Conservation (phyloP, 2,113 vertebrate genomes). For the Pseudopodoces humilis region DNA sequence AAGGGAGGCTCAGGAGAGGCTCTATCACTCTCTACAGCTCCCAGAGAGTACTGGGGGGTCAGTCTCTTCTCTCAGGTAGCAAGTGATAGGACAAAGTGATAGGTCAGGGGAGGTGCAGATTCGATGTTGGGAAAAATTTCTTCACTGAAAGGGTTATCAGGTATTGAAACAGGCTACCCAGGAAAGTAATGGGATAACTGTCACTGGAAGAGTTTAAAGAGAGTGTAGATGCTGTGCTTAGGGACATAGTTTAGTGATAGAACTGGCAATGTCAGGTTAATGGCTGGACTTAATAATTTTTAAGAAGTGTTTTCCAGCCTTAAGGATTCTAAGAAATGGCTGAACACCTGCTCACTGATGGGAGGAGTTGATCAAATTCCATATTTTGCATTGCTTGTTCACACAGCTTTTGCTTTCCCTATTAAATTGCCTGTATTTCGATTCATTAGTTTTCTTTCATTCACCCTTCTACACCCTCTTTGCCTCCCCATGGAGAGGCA, state of each 20-base stretch:
- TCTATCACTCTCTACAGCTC: neutral
- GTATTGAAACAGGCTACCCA: neutral
- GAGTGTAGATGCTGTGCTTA: neutral
- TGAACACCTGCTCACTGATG: neutral
- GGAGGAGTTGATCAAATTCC: neutral
- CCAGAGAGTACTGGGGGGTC: neutral
- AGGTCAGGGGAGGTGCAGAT: neutral
- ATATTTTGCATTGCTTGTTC: neutral
- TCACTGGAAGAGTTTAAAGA: neutral
- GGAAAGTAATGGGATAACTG: neutral
- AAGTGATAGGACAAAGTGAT: neutral
- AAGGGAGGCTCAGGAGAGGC: neutral
- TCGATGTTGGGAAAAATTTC: neutral
- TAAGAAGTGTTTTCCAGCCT: neutral
- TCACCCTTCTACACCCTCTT: neutral
- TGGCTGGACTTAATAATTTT: neutral
- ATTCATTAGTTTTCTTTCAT: neutral
- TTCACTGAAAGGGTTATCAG: neutral
- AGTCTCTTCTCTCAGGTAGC: neutral
- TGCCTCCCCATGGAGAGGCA: neutral
- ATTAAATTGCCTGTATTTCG: neutral
- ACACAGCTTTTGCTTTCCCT: neutral
- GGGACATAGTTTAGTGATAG: neutral
- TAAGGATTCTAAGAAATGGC: neutral
- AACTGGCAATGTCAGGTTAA: neutral